Conservation (phyloP, 2,888 invertebrate species). For the Lymantria dispar region DNA sequence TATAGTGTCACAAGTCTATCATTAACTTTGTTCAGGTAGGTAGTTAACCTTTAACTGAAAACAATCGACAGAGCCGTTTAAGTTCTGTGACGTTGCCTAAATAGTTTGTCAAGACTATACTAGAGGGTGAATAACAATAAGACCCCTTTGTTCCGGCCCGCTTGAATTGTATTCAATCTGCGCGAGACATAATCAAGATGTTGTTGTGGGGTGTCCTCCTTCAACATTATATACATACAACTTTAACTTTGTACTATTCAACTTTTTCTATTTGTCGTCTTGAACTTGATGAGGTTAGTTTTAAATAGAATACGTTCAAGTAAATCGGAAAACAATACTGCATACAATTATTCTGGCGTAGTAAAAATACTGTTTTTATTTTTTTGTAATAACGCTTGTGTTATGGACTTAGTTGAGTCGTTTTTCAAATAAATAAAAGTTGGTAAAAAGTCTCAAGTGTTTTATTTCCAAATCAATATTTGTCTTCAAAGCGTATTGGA, state of each 20-base stretch:
- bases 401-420: no score
- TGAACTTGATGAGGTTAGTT: constrained; percentile 16
- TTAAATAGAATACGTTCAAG: constrained; percentile 5
- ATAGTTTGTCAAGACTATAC: constrained; percentile 63
- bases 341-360: no score
- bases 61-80: constrained; percentile 52
- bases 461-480: no score
- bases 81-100: constrained; percentile 56
- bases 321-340: no score
- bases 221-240: constrained; percentile 31
- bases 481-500: no score
- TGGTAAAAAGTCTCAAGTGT: no score
- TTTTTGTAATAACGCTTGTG: no score
- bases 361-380: no score
- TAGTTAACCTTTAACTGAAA: constrained; percentile 50
- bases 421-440: no score
- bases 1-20: neutral
- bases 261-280: constrained; percentile 27
- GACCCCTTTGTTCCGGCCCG: constrained; percentile 67
- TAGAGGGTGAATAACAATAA: constrained; percentile 78
- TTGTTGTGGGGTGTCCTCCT: constrained; percentile 48
- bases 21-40: constrained; percentile 26
- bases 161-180: constrained; percentile 73
- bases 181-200: constrained; percentile 66
- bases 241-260: constrained; percentile 33